Conservation (phyloP, 2,888 invertebrate species). For the Glaucopsyche alexis region DNA sequence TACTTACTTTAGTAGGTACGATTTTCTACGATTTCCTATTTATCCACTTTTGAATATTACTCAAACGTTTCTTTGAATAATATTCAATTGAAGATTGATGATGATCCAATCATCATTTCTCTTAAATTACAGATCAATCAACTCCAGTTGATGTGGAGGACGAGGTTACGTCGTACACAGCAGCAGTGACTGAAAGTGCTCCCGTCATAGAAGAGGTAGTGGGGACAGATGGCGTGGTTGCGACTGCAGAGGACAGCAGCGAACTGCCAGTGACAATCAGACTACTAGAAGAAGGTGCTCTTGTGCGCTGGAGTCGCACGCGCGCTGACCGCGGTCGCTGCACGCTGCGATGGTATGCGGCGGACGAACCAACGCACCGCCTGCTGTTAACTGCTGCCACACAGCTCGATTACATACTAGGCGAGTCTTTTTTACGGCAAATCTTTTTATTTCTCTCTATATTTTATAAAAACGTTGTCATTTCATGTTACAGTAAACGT, state of each 20-base stretch:
- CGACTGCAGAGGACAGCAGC: conserved; percentile 55
- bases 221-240: conserved; percentile 34
- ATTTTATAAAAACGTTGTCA: neutral
- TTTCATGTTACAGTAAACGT: conserved; percentile 77
- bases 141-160: conserved; percentile 41
- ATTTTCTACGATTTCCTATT: no score
- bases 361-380: conserved; percentile 78
- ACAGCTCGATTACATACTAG: conserved; percentile 83
- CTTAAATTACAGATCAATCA: neutral
- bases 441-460: no score
- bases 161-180: conserved; percentile 41
- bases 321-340: conserved; percentile 81
- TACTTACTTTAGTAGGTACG: no score
- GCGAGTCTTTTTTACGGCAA: conserved; percentile 46
- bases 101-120: no score
- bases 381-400: conserved; percentile 85
- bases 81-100: no score
- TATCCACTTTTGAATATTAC: no score
- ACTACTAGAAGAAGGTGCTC: conserved; percentile 86
- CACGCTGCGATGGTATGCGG: conserved; percentile 85
- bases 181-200: conserved; percentile 37
- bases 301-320: conserved; percentile 87
- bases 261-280: conserved; percentile 83
- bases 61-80: no score
- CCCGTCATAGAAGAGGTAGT: conserved; percentile 41